Evolutionary conservation across 1,140 invertebrate species (phyloP).

Genomic region (Drosophila oshimai): DNA sequence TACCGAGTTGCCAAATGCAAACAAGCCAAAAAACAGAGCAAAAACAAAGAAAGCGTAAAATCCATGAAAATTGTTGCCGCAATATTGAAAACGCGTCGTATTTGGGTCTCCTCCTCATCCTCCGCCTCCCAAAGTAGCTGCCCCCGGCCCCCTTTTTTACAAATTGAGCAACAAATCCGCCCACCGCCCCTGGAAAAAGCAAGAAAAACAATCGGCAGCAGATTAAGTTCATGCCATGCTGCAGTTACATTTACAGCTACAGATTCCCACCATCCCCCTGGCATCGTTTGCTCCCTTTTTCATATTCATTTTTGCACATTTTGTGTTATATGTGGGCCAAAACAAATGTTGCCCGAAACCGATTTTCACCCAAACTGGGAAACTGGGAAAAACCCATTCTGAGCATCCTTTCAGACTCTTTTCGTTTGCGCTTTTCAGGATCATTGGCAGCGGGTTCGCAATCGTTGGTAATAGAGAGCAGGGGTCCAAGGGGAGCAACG

Average conservation of each 20-base stretch:
- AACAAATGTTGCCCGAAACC: conserved; percentile 76
- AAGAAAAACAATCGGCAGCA: conserved; percentile 69
- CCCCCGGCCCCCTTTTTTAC: background rate
- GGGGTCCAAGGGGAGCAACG: conserved; percentile 4
- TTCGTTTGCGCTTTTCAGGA: conserved; percentile 70
- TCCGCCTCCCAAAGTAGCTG: conserved; percentile 39
- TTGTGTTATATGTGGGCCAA: conserved; percentile 65
- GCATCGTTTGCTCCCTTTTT: conserved; percentile 10
- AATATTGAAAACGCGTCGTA: conserved; percentile 76
- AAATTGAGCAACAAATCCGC: conserved; percentile 71
- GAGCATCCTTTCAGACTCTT: conserved; percentile 66
- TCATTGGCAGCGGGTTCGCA: conserved; percentile 66
- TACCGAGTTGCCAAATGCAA: conserved; percentile 73
- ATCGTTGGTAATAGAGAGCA: background rate
- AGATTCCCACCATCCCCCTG: conserved; percentile 49
- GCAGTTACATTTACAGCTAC: conserved; percentile 73
- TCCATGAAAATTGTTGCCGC: conserved; percentile 78
- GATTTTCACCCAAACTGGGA: conserved; percentile 48
- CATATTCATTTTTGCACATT: conserved; percentile 75
- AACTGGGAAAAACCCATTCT: conserved; percentile 42
- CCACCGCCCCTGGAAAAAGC: conserved; percentile 4
- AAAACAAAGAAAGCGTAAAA: conserved; percentile 47
- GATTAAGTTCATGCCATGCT: conserved; percentile 80
- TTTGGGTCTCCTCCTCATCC: no score
- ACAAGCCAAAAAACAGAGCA: conserved; percentile 21